These are phyloP conservation scores for Anser cygnoides DNA, from an alignment of 2,113 vertebrate species.

Conservation along the genomic window DNA sequence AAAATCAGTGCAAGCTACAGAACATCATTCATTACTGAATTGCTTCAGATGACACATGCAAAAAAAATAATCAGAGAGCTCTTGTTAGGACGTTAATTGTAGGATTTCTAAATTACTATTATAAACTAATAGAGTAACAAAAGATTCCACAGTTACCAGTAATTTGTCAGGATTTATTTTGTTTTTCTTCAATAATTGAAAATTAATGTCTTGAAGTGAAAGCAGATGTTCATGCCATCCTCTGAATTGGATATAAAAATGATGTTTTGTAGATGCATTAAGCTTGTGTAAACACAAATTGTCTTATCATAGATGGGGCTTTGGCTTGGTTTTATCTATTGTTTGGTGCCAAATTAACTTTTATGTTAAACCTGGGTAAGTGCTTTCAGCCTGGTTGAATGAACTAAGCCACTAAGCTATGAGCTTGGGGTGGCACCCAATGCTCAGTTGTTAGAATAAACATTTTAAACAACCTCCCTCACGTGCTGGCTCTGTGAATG, in stretches of 20 bases:
- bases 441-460: not conserved
- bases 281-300: constrained; percentile 50
- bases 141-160: constrained; percentile 77
- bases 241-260: constrained; percentile 79
- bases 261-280: constrained; percentile 72
- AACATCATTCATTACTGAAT: constrained; percentile 51
- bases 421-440: not conserved
- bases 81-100: constrained; percentile 69
- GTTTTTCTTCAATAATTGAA: constrained; percentile 88
- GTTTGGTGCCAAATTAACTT: constrained; percentile 43
- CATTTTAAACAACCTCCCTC: not conserved
- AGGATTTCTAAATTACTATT: constrained; percentile 76
- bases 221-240: constrained; percentile 84
- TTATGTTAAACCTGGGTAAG: constrained; percentile 4
- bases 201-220: constrained; percentile 88
- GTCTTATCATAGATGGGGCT: constrained; percentile 34
- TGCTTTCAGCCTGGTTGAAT: constrained; percentile 28
- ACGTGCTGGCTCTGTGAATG: not conserved
- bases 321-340: constrained; percentile 42
- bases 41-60: constrained; percentile 50
- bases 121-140: constrained; percentile 76
- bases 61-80: constrained; percentile 57
- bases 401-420: constrained; percentile 5
- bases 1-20: not conserved
- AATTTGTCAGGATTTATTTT: constrained; percentile 86